Conservation (phyloP, 2,888 invertebrate species). For the Drosophila pegasa region DNA sequence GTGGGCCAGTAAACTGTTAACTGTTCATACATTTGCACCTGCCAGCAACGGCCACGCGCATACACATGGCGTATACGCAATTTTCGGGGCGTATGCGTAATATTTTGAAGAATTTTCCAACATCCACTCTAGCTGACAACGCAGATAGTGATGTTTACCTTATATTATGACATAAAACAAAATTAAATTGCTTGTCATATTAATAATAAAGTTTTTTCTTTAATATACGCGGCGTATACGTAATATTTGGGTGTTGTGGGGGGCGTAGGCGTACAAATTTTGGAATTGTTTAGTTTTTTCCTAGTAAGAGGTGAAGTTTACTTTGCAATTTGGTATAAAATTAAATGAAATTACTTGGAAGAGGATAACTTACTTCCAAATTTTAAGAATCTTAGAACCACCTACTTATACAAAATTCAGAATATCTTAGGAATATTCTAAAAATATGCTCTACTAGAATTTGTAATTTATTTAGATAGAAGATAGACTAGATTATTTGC, state of each 20-base stretch:
- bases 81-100: neutral
- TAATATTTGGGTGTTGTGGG: neutral
- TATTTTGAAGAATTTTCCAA: neutral
- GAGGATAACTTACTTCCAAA: no score
- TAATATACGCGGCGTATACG: neutral
- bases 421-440: no score
- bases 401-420: no score
- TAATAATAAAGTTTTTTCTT: neutral
- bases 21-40: constrained; percentile 56
- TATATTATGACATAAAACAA: neutral
- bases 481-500: no score
- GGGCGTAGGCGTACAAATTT: neutral
- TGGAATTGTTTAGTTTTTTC: neutral
- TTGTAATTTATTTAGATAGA: no score
- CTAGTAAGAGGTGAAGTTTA: no score
- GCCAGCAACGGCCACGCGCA: constrained; percentile 21
- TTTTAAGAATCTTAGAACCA: no score
- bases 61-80: constrained; percentile 49
- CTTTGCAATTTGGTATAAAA: no score
- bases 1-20: constrained; percentile 42
- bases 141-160: no score
- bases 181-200: neutral
- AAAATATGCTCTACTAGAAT: no score
- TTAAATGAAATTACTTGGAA: neutral
- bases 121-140: neutral